Evolutionary conservation across 1,140 invertebrate species (phyloP), one percentile per base, ranked within the genome.

Genomic region (Cydia pomonella): DNA sequence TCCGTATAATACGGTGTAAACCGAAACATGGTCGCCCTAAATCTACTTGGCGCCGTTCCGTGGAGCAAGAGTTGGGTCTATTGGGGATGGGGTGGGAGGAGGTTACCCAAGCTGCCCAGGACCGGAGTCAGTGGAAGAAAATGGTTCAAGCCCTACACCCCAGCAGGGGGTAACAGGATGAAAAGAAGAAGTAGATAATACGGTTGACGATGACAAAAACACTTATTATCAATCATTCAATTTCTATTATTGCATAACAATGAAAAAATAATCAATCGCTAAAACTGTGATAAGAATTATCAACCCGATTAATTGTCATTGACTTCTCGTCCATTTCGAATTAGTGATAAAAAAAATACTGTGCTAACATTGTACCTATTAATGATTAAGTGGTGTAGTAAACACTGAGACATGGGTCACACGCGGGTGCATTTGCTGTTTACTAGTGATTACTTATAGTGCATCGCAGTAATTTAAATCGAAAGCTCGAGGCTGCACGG

Each of bases 231-330:
- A 27, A 27, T 27, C 25, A 27, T 38, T 38, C 33, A 38, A 38
- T 38, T 38, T 38, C 33, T 38, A 3, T 38, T 53, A 53, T 44
- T 12, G 12, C 41, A 44, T 44, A 44, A 44, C 10, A 44, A 13
- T 2, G 41, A 13, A 16, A 44, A 44, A 33, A 38, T 38, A 33
- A 41, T 69, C 64, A 23, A 66, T 69, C 23, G n/a, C 2, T 69
- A 33, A 69, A 69, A 38, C n/a, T 21, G 27, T 33, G 64, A 69
- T 73, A 73, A 73, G 72, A 73, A 47, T 73, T 73, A 73, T 73
- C 72, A 25, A 12, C 7, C 25, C 29, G 21, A 47, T 25, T 41
- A 38, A 21, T 50, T 21, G 69, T 72, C 38, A 72, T 16, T 73
- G 72, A 73, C 72, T 53, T 50, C 5, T 47, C 13, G 64, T 21